phyloP scores from a whole-genome alignment of 2,113 vertebrate genomes.

The Castor canadensis region DNA sequence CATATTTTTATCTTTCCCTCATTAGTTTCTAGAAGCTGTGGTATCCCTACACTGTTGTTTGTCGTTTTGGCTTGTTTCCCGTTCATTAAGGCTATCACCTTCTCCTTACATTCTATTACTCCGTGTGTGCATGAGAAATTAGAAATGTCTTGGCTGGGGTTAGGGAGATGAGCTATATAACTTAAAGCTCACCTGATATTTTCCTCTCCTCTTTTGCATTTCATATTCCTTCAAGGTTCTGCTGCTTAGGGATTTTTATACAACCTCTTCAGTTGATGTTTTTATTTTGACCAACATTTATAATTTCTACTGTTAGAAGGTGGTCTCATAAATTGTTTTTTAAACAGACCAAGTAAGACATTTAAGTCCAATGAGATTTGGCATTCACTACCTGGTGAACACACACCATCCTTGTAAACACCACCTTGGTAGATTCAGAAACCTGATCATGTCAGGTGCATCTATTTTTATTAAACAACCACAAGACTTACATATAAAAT shows the following conservation, averaged over 20 bases:
- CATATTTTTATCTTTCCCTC: not conserved
- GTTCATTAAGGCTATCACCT: not conserved
- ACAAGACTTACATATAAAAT: slow-evolving; percentile 11
- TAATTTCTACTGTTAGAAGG: not conserved
- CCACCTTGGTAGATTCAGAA: not conserved
- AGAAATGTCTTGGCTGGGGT: not conserved
- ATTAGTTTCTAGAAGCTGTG: not conserved
- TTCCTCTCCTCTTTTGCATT: not conserved
- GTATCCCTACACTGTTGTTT: not conserved
- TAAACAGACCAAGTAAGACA: not conserved
- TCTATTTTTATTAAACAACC: slow-evolving; percentile 17
- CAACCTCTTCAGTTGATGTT: not conserved
- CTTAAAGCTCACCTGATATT: not conserved
- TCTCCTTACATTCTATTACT: not conserved
- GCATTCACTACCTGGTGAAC: not conserved
- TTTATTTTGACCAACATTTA: not conserved
- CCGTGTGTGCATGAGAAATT: not conserved
- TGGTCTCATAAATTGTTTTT: not conserved
- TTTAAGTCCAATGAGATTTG: not conserved
- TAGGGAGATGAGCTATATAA: not conserved
- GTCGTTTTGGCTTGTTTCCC: not conserved
- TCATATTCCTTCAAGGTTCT: not conserved
- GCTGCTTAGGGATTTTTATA: not conserved
- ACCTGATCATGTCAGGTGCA: not conserved
- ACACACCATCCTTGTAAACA: not conserved